A percentile compares a stretch with the other conserved stretches of the same genome.
Conservation (phyloP, 2,888 invertebrate species). For the Palloptera scutellata region DNA sequence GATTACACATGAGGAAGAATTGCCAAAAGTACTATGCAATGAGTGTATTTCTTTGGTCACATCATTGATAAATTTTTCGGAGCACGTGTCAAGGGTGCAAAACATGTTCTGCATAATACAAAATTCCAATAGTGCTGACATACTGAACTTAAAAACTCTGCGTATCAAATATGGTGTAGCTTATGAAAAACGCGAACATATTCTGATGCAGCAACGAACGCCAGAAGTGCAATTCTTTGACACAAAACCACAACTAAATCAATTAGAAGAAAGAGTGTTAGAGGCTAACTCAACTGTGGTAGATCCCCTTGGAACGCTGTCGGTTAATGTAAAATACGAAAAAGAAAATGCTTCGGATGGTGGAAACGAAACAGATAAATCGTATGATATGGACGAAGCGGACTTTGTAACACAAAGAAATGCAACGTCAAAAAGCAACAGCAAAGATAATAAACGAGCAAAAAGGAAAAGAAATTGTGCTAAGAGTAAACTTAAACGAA, state of each 20-base stretch:
- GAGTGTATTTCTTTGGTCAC: conserved; percentile 53
- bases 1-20: conserved; percentile 50
- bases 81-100: conserved; percentile 55
- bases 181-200: conserved; percentile 39
- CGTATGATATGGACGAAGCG: conserved; percentile 12
- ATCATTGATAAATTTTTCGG: conserved; percentile 51
- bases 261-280: conserved; percentile 23
- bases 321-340: conserved; percentile 33
- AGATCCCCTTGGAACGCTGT: conserved; percentile 6
- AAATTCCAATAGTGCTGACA: conserved; percentile 16
- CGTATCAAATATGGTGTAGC: conserved; percentile 45
- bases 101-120: conserved; percentile 52
- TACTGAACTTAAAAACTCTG: conserved; percentile 27
- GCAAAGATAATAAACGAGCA: not conserved
- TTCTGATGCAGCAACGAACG: conserved; percentile 33
- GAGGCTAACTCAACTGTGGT: not conserved
- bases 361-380: conserved; percentile 23
- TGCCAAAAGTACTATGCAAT: conserved; percentile 54
- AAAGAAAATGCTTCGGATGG: conserved; percentile 32
- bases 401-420: conserved; percentile 8
- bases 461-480: not conserved
- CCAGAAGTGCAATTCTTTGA: conserved; percentile 46
- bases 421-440: not conserved
- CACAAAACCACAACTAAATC: conserved; percentile 42
- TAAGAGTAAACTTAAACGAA: not conserved